phyloP scores from a whole-genome alignment of 2,797 vertebrate species.

The Gobio occitaniae region DNA sequence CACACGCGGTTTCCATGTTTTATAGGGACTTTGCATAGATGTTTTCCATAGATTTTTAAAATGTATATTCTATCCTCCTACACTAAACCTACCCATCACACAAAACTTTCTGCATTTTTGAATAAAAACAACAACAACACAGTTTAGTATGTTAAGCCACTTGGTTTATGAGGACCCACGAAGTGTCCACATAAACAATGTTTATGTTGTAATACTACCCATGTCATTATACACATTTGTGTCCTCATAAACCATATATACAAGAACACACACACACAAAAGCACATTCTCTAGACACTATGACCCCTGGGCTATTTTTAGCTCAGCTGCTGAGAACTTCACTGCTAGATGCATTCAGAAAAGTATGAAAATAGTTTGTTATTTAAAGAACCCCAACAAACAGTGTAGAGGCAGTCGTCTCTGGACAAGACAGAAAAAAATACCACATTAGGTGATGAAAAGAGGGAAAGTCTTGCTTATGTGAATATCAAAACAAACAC shows the following conservation, averaged over 20 bases:
- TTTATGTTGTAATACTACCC: too few relatives aligned
- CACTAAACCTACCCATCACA: not conserved
- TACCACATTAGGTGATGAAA: conserved; percentile 39
- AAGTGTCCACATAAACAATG: too few relatives aligned
- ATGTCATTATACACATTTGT: too few relatives aligned
- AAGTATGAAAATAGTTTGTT: conserved; percentile 55
- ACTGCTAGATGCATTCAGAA: conserved; percentile 44
- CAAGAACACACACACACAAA: not conserved
- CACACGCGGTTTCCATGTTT: too few relatives aligned
- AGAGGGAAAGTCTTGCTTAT: conserved; percentile 12
- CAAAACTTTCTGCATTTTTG: not conserved
- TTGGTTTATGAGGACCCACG: too few relatives aligned
- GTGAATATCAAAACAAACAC: conserved; percentile 13
- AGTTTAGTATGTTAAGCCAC: too few relatives aligned
- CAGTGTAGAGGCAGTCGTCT: conserved; percentile 36
- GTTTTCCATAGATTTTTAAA: not conserved
- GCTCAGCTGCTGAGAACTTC: conserved; percentile 39
- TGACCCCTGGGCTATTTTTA: conserved; percentile 43
- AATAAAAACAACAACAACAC: too few relatives aligned
- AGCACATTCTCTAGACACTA: conserved; percentile 34
- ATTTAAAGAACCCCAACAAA: conserved; percentile 31
- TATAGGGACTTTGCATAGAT: too few relatives aligned
- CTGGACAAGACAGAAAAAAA: not conserved
- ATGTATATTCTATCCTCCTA: not conserved
- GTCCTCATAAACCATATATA: too few relatives aligned